These are phyloP conservation scores for Anguilla obscura DNA, from an alignment of 2,797 vertebrate species.

Conservation along the genomic window DNA sequence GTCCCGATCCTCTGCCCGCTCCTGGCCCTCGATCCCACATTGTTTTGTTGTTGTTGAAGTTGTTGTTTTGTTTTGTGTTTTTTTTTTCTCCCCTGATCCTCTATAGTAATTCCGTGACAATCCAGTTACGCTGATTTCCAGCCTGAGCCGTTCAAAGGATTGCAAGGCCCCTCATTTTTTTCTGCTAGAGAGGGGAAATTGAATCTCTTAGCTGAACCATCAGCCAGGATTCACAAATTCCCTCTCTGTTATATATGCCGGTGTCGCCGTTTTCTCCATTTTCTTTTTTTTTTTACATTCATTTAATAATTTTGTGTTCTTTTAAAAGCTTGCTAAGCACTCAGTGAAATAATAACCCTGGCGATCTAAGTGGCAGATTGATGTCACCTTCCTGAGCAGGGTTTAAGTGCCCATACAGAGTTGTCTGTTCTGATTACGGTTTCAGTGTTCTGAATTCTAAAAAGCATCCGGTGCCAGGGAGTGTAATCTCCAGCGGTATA, in stretches of 20 bases:
- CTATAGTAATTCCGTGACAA: constrained; percentile 45
- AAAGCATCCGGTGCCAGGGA: background rate
- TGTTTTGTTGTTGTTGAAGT: constrained; percentile 8
- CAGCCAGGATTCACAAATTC: constrained; percentile 9
- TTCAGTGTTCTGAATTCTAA: constrained; percentile 11
- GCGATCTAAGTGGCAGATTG: constrained; percentile 45
- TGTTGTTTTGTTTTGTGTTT: background rate
- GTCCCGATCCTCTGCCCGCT: background rate
- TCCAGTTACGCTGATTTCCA: constrained; percentile 38
- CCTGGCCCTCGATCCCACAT: background rate
- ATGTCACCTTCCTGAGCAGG: constrained; percentile 28
- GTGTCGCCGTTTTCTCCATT: background rate
- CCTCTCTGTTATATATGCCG: background rate
- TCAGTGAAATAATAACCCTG: constrained; percentile 46
- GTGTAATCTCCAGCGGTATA: background rate
- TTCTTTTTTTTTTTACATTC: background rate
- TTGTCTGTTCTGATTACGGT: constrained; percentile 26
- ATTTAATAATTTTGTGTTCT: constrained; percentile 15
- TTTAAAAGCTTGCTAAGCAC: constrained; percentile 32
- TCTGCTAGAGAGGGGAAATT: background rate
- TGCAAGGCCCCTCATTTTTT: background rate
- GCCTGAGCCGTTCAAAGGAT: constrained; percentile 43
- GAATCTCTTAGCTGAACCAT: background rate
- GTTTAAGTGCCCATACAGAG: background rate
- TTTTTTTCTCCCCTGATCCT: constrained; percentile 31